A percentile compares a stretch with the other conserved stretches of the same genome.
Conservation (phyloP, 2,888 invertebrate genomes). For the Cosmorhoe ocellata region DNA sequence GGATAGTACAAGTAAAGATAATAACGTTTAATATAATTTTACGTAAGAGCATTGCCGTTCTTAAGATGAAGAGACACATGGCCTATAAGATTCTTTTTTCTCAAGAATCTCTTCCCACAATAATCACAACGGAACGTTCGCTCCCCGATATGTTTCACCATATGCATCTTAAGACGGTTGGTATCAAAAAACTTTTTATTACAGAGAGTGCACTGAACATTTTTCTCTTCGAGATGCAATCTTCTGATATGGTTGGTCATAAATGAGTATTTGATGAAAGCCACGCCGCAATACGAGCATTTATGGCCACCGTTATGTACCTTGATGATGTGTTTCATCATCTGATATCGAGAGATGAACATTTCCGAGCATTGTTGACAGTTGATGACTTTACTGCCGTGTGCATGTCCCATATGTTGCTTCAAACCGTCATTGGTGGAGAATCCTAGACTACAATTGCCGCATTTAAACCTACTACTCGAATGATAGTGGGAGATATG, state of each 20-base stretch:
- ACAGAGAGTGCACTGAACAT: conserved; percentile 60
- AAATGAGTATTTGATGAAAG: conserved; percentile 60
- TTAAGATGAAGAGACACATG: conserved; percentile 23
- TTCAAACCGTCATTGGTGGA: conserved; percentile 4
- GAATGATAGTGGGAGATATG: conserved; percentile 20
- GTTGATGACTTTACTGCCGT: conserved; percentile 31
- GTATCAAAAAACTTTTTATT: conserved; percentile 59
- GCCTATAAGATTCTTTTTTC: conserved; percentile 73
- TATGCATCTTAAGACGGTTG: conserved; percentile 63
- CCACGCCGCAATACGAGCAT: conserved; percentile 56
- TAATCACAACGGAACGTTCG: conserved; percentile 72
- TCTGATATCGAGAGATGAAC: conserved; percentile 56
- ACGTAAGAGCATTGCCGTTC: not conserved
- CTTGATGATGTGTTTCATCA: conserved; percentile 56
- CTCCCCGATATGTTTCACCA: conserved; percentile 71
- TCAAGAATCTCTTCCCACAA: conserved; percentile 74
- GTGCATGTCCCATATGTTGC: conserved; percentile 17
- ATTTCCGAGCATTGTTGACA: conserved; percentile 59
- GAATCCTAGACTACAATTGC: conserved; percentile 15
- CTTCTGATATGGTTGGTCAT: conserved; percentile 62
- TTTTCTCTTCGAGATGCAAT: conserved; percentile 65
- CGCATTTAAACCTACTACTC: conserved; percentile 12
- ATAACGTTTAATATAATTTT: no score
- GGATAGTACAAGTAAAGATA: no score
- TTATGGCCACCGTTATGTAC: conserved; percentile 58